A percentile compares a stretch with the other conserved stretches of the same genome.
Conservation (phyloP, 2,797 vertebrate genomes). For the Balearica regulorum region DNA sequence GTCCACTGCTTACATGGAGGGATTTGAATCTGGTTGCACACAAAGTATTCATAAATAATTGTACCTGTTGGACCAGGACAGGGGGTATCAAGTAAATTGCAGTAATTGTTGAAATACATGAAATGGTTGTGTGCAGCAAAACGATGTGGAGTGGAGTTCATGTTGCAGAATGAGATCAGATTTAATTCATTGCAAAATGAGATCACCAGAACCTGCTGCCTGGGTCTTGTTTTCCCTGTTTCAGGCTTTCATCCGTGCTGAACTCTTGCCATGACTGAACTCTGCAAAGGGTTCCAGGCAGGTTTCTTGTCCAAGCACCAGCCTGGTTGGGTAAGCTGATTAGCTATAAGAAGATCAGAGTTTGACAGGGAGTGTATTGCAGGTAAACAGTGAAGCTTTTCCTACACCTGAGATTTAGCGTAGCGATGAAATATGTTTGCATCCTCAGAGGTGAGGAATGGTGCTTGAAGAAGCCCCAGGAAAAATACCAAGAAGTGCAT, state of each 20-base stretch:
- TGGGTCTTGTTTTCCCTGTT: not conserved
- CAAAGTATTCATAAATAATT: fast-evolving
- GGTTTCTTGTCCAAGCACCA: not conserved
- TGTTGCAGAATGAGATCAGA: not conserved
- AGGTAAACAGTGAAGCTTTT: not conserved
- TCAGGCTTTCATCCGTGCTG: not conserved
- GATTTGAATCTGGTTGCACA: not conserved
- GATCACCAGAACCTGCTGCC: not conserved
- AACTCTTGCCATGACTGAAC: not conserved
- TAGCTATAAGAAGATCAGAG: not conserved
- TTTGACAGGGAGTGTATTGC: not conserved
- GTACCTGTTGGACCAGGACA: not conserved
- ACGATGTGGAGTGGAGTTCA: fast-evolving
- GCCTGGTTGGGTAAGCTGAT: not conserved
- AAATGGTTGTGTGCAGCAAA: not conserved
- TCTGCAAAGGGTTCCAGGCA: not conserved
- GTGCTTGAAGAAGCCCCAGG: not conserved
- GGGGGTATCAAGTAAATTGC: not conserved
- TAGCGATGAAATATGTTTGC: not conserved
- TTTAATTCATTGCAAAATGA: not conserved
- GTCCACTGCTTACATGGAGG: fast-evolving
- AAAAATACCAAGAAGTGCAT: not conserved
- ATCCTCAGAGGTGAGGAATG: not conserved
- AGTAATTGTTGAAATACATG: fast-evolving
- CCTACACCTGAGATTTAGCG: not conserved